A percentile compares a stretch with the other conserved stretches of the same genome.
These are phyloP conservation scores for Micrasema longulum DNA, from an alignment of 1,140 invertebrate genomes.

Conservation along the genomic window DNA sequence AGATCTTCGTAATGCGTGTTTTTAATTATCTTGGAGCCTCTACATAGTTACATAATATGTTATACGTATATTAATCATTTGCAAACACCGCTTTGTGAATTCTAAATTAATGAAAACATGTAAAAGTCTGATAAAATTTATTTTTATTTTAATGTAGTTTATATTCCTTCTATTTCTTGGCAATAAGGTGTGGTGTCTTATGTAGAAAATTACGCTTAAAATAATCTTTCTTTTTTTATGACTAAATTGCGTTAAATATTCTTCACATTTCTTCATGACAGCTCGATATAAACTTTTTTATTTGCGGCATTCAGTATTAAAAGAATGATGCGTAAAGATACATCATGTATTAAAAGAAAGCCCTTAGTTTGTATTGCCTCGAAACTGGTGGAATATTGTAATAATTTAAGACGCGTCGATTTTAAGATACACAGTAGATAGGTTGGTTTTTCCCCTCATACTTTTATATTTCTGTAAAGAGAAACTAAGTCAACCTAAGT, in stretches of 20 bases:
- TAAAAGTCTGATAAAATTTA: conserved; percentile 41
- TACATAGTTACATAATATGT: conserved; percentile 15
- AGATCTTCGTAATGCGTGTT: not conserved
- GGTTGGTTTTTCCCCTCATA: no score
- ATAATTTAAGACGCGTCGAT: conserved; percentile 15
- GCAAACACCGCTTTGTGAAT: conserved; percentile 21
- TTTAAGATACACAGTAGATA: not conserved
- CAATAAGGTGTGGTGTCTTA: conserved; percentile 8
- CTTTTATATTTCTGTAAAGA: no score
- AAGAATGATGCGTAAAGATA: no score
- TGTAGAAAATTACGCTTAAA: not conserved
- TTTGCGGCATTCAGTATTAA: no score
- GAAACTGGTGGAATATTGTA: conserved; percentile 15
- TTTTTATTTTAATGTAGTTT: conserved; percentile 31
- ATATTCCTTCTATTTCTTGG: conserved; percentile 18
- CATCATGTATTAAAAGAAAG: no score
- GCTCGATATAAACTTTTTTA: no score
- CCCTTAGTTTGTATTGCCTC: not conserved
- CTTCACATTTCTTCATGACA: no score
- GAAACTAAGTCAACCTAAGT: no score
- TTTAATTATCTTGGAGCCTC: conserved; percentile 11
- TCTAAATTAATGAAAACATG: conserved; percentile 27
- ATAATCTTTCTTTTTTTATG: no score
- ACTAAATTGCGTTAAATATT: no score
- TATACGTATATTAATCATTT: conserved; percentile 13